Evolutionary conservation across 2,888 invertebrate genomes (phyloP), one percentile per base, ranked within the genome.

Genomic region (Sminthurinus aureus): DNA sequence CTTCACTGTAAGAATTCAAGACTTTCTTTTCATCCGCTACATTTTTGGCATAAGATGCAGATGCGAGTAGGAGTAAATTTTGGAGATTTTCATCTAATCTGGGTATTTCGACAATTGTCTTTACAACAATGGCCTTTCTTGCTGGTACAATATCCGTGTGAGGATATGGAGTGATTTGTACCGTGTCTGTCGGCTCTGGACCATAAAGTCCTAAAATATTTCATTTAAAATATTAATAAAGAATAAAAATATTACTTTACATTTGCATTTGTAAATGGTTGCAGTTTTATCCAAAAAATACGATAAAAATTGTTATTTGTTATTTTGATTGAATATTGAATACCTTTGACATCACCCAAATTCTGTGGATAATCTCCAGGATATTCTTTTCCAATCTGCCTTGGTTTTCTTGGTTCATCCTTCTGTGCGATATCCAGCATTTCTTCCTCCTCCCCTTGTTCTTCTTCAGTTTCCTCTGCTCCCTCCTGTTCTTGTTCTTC

Each of bases 81-180:
- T 87, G 85, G 50, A 87, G 64, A 6, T 84, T 79, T 12, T 86
- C 86, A 58, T 87, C 85, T 12, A 87, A 69, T 79, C 79, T 58
- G 13, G 86, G 87, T 64, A 87, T 86, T 82, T 87, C 87, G 20
- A 85, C 74, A 52, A 87, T 84, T 12, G 84, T 84, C 26, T 87
- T 81, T 2, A 87, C 87, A 11, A 87, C 85, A 15, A 87, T 67
- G 12, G 86, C 85, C 71, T 84, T 85, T 75, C 84, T 84, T 3
- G 69, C 52, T 15, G 82, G 83, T n/a, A 82, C 79, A 15, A 78
- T 75, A 4, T 81, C 66, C 15, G 18, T 79, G 73, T 87, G 87
- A 9, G 24, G 24, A 66, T 84, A 73, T 6, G 78, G 58, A 12
- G 67, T 50, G 4, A 76, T 38, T 2, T 15, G 15, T 0, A 66